Base-by-base conservation (phyloP, 2,888 invertebrate genomes). In the Plutella xylostella region DNA sequence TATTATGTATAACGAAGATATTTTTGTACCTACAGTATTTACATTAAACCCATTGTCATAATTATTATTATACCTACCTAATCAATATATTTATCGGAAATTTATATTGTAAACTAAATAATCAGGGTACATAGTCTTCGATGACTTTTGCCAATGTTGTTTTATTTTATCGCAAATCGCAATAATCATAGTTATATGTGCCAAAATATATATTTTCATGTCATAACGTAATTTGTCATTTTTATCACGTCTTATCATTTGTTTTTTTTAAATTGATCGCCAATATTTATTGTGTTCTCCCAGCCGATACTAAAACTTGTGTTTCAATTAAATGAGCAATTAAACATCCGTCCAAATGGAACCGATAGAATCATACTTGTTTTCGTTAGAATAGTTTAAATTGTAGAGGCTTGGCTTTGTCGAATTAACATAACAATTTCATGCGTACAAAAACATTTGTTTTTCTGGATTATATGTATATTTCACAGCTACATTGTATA, bases 271-370 rank as follows among this genome's bases (percentile, higher is more conserved):
- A 28, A n/a, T 28, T 12, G n/a, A 4, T 28, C 28, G 28, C n/a
- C 9, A 28, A 28, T n/a, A 28, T n/a, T n/a, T n/a, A n/a, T n/a
- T n/a, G n/a, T n/a, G n/a, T n/a, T n/a, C n/a, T n/a, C n/a, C n/a
- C n/a, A n/a, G n/a, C n/a, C n/a, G n/a, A n/a, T n/a, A n/a, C n/a
- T n/a, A n/a, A n/a, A n/a, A n/a, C n/a, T n/a, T n/a, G n/a, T n/a
- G 28, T 28, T 28, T 28, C n/a, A 4, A 28, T 46, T 38, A 19
- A 17, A 19, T 48, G 59, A 59, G 57, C 61, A 61, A 60, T 59
- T 58, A 56, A 46, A 40, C 2, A 19, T 68, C 68, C 68, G 68
- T 68, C 68, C 68, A 67, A 49, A 52, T 45, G 46, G 46, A 49
- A 55, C 50, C 46, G 49, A 52, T 51, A 50, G 48, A 53, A 49